Percentiles rank a stretch among this genome's conserved stretches.
phyloP scores from a whole-genome alignment of 1,140 invertebrate genomes.

The Physella acuta region DNA sequence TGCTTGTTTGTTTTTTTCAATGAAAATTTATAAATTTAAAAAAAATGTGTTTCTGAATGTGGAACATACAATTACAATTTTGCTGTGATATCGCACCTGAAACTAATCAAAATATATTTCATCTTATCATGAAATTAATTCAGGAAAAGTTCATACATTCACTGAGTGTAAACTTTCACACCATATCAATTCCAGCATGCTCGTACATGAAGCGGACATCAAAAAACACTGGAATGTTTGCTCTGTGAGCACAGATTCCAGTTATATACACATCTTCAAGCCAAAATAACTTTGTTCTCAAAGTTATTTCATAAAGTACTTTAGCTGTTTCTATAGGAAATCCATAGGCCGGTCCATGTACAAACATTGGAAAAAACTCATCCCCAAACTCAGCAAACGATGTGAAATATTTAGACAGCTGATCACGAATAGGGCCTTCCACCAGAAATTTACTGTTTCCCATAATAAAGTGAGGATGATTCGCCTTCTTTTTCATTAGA shows the following conservation, averaged over 20 bases:
- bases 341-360: constrained; percentile 57
- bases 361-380: constrained; percentile 51
- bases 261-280: constrained; percentile 58
- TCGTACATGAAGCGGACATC: constrained; percentile 3
- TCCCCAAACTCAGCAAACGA: constrained; percentile 49
- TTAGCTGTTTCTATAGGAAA: constrained; percentile 45
- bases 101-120: too few relatives aligned
- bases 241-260: constrained; percentile 2
- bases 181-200: neutral
- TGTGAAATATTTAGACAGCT: constrained; percentile 59
- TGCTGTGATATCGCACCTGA: too few relatives aligned
- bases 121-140: too few relatives aligned
- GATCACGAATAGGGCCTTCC: constrained; percentile 42
- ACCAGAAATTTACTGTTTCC: constrained; percentile 32
- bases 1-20: too few relatives aligned
- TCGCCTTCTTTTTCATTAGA: constrained; percentile 10
- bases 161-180: too few relatives aligned
- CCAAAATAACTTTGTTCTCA: constrained; percentile 43
- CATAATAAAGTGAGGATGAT: constrained; percentile 29
- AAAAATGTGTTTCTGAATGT: too few relatives aligned
- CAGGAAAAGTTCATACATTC: too few relatives aligned
- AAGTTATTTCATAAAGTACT: constrained; percentile 45
- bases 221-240: constrained; percentile 14
- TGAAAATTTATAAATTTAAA: too few relatives aligned
- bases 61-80: too few relatives aligned